These are phyloP conservation scores for Caradrina kadenii DNA, from an alignment of 2,888 invertebrate genomes.

Conservation along the genomic window DNA sequence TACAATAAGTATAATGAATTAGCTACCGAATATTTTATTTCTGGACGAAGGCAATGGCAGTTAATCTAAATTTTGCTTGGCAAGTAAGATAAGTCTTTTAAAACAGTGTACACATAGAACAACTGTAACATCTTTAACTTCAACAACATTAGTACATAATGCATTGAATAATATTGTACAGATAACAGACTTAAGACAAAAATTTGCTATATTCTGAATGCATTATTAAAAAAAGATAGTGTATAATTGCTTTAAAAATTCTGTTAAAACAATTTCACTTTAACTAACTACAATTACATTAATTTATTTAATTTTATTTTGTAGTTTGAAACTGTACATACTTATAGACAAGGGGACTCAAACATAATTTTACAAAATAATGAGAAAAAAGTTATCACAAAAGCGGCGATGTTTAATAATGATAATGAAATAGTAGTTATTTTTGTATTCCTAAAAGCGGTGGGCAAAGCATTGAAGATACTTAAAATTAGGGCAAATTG, in stretches of 20 bases:
- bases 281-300: constrained; percentile 23
- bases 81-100: constrained; percentile 74
- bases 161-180: constrained; percentile 39
- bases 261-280: constrained; percentile 28
- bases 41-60: constrained; percentile 71
- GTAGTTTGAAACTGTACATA: constrained; percentile 25
- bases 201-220: constrained; percentile 3
- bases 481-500: constrained; percentile 59
- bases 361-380: constrained; percentile 33
- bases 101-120: constrained; percentile 42
- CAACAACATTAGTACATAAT: constrained; percentile 28
- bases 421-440: constrained; percentile 30
- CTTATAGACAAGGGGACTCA: constrained; percentile 29
- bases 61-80: constrained; percentile 75
- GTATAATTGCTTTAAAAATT: constrained; percentile 30
- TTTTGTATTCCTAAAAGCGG: constrained; percentile 60
- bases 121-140: constrained; percentile 44
- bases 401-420: constrained; percentile 59
- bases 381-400: constrained; percentile 62
- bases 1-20: constrained; percentile 53
- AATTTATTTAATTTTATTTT: too few species aligned
- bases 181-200: constrained; percentile 10
- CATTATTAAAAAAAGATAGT: constrained; percentile 5
- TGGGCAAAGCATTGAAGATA: constrained; percentile 65
- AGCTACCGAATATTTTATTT: constrained; percentile 60